These are phyloP conservation scores for Chromis chromis DNA, from an alignment of 2,797 vertebrate genomes.

Conservation along the genomic window DNA sequence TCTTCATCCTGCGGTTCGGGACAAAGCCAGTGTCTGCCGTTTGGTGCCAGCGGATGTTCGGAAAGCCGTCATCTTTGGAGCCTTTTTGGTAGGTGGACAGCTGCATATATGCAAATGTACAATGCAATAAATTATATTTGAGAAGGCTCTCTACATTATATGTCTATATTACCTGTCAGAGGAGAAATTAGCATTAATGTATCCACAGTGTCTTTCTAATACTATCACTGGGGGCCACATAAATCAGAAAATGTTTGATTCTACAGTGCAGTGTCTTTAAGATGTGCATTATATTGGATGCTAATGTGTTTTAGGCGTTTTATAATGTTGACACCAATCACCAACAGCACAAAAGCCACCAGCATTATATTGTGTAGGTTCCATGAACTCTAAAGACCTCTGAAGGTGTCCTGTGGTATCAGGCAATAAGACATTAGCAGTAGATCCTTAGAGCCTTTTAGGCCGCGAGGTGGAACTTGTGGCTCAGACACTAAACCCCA, in stretches of 20 bases:
- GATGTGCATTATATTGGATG: not conserved
- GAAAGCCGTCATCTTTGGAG: conserved; percentile 69
- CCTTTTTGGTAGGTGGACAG: conserved; percentile 66
- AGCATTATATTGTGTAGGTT: too few relatives aligned
- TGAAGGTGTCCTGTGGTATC: too few relatives aligned
- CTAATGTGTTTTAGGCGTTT: too few relatives aligned
- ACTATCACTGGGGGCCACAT: not conserved
- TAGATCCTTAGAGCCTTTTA: too few relatives aligned
- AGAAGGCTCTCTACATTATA: not conserved
- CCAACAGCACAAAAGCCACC: too few relatives aligned
- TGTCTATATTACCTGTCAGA: not conserved
- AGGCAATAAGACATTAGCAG: too few relatives aligned
- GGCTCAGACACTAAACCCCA: too few relatives aligned
- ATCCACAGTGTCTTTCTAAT: not conserved
- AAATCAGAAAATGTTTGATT: not conserved
- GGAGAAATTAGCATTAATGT: not conserved
- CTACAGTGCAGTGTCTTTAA: not conserved
- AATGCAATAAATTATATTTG: not conserved
- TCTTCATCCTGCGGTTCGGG: conserved; percentile 88
- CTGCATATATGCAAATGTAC: conserved; percentile 58
- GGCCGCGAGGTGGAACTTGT: too few relatives aligned
- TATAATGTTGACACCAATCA: too few relatives aligned
- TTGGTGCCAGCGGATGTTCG: conserved; percentile 94
- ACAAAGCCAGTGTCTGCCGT: conserved; percentile 88
- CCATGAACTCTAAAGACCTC: too few relatives aligned